phyloP scores from a whole-genome alignment of 2,113 vertebrate species.

The Saccopteryx leptura region DNA sequence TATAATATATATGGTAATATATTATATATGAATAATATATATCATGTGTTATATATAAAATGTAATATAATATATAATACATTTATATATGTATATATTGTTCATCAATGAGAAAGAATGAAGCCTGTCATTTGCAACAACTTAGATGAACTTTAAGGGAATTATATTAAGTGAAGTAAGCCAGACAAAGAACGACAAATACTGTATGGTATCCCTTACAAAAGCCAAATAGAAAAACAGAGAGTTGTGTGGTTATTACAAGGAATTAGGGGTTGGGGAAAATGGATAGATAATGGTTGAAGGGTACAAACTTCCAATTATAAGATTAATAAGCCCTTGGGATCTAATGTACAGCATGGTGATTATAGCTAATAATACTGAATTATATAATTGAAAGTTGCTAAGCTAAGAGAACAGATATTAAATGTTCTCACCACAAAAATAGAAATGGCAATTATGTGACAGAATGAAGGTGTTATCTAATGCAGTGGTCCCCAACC shows the following conservation, averaged over 20 bases:
- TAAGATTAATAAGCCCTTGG: not conserved
- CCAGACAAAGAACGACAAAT: not conserved
- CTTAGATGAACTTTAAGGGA: not conserved
- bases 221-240: not conserved
- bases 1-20: too few relatives aligned
- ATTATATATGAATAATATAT: not conserved
- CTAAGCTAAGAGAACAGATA: not conserved
- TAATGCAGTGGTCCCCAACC: not conserved
- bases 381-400: not conserved
- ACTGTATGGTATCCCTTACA: not conserved
- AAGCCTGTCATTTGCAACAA: not conserved
- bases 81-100: not conserved
- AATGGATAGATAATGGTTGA: not conserved
- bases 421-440: not conserved
- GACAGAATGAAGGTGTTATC: too few relatives aligned
- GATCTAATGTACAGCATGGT: not conserved
- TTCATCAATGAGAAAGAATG: not conserved
- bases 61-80: not conserved
- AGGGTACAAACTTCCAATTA: not conserved
- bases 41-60: not conserved
- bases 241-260: not conserved
- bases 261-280: not conserved
- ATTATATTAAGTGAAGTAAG: not conserved
- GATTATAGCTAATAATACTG: not conserved
- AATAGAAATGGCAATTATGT: not conserved